Conservation (phyloP, 2,113 vertebrate species). For the Odocoileus virginianus region DNA sequence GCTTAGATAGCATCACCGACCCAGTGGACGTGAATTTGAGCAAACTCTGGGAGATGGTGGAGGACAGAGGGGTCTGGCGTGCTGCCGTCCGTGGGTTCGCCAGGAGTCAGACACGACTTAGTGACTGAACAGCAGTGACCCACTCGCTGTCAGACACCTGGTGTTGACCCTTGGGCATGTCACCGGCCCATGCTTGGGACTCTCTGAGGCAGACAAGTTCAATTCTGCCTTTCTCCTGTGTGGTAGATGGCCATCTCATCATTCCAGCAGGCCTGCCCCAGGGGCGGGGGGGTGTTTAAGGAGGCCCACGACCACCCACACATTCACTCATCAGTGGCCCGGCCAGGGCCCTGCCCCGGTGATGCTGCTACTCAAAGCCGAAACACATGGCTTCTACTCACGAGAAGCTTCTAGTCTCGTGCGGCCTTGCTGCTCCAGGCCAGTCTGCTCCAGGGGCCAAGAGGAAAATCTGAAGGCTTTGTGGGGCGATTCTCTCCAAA, state of each 20-base stretch:
- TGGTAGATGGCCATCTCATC: background rate
- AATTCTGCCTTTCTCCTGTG: background rate
- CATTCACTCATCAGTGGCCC: background rate
- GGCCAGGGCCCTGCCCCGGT: background rate
- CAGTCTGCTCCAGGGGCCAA: background rate
- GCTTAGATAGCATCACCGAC: background rate
- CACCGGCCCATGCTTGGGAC: background rate
- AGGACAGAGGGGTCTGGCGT: background rate
- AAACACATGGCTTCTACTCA: background rate
- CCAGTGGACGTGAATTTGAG: background rate
- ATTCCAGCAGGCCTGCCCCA: background rate
- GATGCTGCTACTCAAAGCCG: background rate
- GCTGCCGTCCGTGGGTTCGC: background rate
- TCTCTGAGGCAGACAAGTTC: background rate
- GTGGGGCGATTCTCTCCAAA: background rate
- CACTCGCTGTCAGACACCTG: background rate
- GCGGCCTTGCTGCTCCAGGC: background rate
- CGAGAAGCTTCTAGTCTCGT: background rate
- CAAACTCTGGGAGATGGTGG: background rate
- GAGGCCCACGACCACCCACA: background rate
- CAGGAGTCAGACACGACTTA: background rate
- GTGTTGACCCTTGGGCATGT: background rate
- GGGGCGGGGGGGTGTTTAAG: accelerated
- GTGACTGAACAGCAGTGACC: background rate
- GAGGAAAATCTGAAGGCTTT: background rate